These are phyloP conservation scores for Phyllotreta striolata DNA, from an alignment of 2,888 invertebrate genomes.

Conservation along the genomic window DNA sequence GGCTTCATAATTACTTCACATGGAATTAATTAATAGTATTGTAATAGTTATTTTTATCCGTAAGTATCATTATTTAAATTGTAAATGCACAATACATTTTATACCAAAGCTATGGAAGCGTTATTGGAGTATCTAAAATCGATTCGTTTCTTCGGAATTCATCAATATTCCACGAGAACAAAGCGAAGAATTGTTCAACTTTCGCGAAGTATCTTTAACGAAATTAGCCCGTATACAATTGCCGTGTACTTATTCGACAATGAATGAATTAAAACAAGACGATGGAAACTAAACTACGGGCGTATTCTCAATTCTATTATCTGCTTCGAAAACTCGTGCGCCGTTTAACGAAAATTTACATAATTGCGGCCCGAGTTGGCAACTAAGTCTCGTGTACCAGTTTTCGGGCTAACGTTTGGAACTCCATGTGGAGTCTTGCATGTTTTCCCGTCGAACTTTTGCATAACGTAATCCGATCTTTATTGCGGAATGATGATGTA, in stretches of 20 bases:
- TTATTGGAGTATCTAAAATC: neutral
- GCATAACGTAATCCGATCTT: no score
- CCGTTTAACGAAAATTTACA: conserved; percentile 39
- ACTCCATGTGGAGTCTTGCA: no score
- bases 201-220: conserved; percentile 3
- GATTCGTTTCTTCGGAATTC: neutral
- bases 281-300: conserved; percentile 27
- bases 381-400: conserved; percentile 21
- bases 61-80: no score
- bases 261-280: conserved; percentile 30
- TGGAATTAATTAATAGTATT: no score
- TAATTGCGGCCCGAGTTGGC: conserved; percentile 36
- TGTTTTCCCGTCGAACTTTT: no score
- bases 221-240: conserved; percentile 11
- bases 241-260: conserved; percentile 19
- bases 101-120: no score
- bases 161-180: neutral
- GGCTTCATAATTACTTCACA: no score
- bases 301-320: conserved; percentile 30
- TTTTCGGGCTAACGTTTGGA: no score
- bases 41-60: no score
- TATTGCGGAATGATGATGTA: no score
- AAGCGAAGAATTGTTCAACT: conserved; percentile 2
- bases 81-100: no score
- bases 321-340: conserved; percentile 35